phyloP scores from a whole-genome alignment of 2,888 invertebrate species.

The Lysandra coridon region DNA sequence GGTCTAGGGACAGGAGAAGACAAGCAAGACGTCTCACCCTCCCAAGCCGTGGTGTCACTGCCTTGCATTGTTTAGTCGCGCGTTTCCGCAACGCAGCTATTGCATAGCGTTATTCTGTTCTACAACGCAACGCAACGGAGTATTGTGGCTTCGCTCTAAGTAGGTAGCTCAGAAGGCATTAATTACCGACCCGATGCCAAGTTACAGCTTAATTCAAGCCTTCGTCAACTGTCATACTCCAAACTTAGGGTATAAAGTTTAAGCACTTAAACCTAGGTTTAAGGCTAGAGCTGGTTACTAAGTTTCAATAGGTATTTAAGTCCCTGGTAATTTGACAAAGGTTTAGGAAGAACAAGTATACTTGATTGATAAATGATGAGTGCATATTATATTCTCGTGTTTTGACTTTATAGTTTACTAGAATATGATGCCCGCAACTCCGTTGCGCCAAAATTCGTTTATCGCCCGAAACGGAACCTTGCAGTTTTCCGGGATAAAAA shows the following conservation, averaged over 20 bases:
- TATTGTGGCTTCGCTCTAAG: neutral
- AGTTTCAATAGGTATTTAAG: neutral
- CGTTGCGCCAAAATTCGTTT: too few relatives aligned
- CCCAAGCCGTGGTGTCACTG: too few relatives aligned
- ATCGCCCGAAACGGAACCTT: too few relatives aligned
- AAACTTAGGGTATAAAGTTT: slow-evolving; percentile 6
- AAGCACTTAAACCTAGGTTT: slow-evolving; percentile 6
- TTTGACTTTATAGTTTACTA: too few relatives aligned
- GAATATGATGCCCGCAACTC: too few relatives aligned
- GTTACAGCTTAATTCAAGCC: neutral
- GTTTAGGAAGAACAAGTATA: neutral
- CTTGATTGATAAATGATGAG: neutral
- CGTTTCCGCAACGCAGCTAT: too few relatives aligned
- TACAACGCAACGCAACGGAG: neutral
- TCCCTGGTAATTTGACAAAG: neutral
- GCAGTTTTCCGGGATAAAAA: too few relatives aligned
- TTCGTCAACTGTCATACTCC: slow-evolving; percentile 8
- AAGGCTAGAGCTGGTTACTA: neutral
- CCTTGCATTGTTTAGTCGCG: too few relatives aligned
- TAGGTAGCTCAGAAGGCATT: neutral
- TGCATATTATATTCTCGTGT: neutral
- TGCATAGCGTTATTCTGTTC: too few relatives aligned
- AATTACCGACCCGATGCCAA: neutral
- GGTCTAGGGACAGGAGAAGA: too few relatives aligned
- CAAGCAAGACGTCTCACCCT: too few relatives aligned